These are phyloP conservation scores for Oncorhynchus keta DNA, from an alignment of 2,113 vertebrate genomes.

Conservation along the genomic window DNA sequence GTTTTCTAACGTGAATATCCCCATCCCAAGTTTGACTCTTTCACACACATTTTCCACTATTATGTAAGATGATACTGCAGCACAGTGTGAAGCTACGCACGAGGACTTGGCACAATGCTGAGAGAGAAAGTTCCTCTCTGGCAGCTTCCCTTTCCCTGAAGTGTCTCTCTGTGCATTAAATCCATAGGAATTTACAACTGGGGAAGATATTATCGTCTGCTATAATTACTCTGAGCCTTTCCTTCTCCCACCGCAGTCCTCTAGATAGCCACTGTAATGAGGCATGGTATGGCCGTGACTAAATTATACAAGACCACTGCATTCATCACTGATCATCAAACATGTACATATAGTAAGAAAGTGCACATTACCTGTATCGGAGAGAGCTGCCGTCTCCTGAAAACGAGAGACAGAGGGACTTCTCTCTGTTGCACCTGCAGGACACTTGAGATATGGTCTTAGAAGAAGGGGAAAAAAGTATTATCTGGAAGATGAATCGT, in stretches of 20 bases:
- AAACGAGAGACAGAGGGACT: neutral
- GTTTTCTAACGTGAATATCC: neutral
- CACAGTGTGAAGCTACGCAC: conserved; percentile 39
- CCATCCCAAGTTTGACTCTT: conserved; percentile 20
- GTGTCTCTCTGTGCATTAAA: conserved; percentile 23
- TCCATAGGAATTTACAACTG: conserved; percentile 6
- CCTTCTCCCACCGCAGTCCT: conserved; percentile 39
- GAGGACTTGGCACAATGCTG: conserved; percentile 28
- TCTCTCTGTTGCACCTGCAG: neutral
- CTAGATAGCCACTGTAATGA: conserved; percentile 55
- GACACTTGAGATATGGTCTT: conserved; percentile 19
- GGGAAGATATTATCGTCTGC: conserved; percentile 33
- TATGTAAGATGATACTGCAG: conserved; percentile 63
- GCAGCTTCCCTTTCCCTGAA: conserved; percentile 28
- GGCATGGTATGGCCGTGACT: conserved; percentile 58
- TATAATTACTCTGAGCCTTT: conserved; percentile 58
- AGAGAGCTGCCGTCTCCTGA: conserved; percentile 41
- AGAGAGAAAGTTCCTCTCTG: conserved; percentile 52
- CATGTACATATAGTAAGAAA: conserved; percentile 11
- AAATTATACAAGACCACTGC: conserved; percentile 45
- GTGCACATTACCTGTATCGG: conserved; percentile 54
- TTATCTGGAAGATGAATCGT: conserved; percentile 39
- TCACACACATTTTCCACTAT: conserved; percentile 32
- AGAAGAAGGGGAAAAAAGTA: conserved; percentile 12
- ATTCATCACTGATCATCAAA: conserved; percentile 18